Conservation (phyloP, 2,797 vertebrate genomes). For the Zalophus californianus region DNA sequence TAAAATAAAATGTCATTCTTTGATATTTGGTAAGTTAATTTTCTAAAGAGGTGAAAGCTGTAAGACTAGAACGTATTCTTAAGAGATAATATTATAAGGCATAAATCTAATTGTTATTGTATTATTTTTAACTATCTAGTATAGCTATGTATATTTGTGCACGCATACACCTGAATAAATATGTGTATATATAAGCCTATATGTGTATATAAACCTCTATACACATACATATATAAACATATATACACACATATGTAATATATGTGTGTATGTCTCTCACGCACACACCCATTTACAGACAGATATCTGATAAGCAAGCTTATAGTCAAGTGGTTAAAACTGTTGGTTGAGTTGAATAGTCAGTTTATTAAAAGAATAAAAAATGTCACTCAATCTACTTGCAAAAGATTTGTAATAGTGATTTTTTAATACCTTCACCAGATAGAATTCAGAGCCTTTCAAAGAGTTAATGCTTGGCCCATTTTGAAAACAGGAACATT, state of each 20-base stretch:
- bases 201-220: not conserved
- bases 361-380: not conserved
- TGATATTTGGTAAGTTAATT: constrained; percentile 67
- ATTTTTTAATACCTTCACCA: constrained; percentile 18
- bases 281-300: not conserved
- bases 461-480: not conserved
- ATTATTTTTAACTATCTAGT: not conserved
- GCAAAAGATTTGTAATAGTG: not conserved
- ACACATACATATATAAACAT: not conserved
- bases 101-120: not conserved
- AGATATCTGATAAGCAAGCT: not conserved
- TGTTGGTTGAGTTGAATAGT: not conserved
- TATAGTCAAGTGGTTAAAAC: not conserved
- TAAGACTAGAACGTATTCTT: not conserved
- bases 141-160: not conserved
- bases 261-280: not conserved
- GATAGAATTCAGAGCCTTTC: not conserved
- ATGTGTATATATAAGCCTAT: not conserved
- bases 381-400: not conserved
- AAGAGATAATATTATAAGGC: not conserved
- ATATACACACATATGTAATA: not conserved
- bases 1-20: constrained; percentile 13
- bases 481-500: not conserved
- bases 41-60: not conserved
- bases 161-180: not conserved